A percentile compares a stretch with the other conserved stretches of the same genome.
Conservation (phyloP, 2,113 vertebrate genomes). For the Columbina picui region DNA sequence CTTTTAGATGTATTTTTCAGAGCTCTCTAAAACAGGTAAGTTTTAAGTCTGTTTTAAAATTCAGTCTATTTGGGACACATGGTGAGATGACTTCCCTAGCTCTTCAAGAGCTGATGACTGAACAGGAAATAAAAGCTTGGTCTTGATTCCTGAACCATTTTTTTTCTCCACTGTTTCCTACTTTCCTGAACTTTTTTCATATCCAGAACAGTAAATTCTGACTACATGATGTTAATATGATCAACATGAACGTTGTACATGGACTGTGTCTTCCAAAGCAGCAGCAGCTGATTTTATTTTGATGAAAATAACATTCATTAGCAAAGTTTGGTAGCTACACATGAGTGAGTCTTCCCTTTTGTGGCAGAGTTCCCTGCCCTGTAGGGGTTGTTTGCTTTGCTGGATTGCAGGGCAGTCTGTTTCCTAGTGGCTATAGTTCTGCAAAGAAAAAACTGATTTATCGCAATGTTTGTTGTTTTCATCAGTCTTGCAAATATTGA, state of each 20-base stretch:
- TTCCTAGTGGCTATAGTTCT: neutral
- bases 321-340: neutral
- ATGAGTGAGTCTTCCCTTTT: neutral
- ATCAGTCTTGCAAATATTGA: neutral
- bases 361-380: neutral
- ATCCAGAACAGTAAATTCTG: neutral
- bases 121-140: neutral
- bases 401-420: neutral
- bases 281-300: neutral
- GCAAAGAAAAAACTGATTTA: neutral
- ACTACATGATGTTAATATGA: neutral
- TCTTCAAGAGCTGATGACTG: neutral
- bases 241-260: neutral
- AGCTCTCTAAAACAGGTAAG: neutral
- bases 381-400: neutral
- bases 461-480: neutral
- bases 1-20: neutral
- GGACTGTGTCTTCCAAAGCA: neutral
- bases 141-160: neutral
- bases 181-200: neutral
- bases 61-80: neutral
- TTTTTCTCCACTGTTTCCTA: neutral
- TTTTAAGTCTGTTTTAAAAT: neutral
- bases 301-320: neutral
- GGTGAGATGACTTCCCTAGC: neutral